phyloP scores from a whole-genome alignment of 1,140 invertebrate species.

The Ips typographus region DNA sequence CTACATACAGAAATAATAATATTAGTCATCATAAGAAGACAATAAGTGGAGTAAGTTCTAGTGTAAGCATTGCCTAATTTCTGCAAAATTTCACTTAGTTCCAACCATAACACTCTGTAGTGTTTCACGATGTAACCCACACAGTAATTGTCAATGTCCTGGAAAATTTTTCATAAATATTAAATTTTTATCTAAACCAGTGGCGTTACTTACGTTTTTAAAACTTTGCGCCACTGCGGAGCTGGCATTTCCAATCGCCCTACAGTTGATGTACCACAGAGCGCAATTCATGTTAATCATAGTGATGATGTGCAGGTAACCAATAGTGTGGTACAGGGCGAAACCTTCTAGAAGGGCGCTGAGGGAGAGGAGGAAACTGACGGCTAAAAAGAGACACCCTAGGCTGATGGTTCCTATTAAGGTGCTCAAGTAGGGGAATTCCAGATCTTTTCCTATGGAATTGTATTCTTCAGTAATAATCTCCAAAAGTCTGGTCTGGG shows the following conservation, averaged over 20 bases:
- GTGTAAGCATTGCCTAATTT: constrained; percentile 63
- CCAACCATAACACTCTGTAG: constrained; percentile 62
- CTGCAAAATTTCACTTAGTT: constrained; percentile 61
- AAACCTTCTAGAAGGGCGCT: constrained; percentile 61
- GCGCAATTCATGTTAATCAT: constrained; percentile 68
- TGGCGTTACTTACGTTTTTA: constrained; percentile 38
- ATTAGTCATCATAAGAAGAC: constrained; percentile 58
- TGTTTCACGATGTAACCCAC: constrained; percentile 57
- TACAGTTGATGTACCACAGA: constrained; percentile 65
- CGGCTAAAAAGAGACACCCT: constrained; percentile 59
- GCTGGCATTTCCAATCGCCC: constrained; percentile 60
- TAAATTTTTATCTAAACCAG: not conserved
- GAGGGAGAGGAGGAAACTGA: constrained; percentile 59
- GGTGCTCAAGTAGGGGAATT: constrained; percentile 60
- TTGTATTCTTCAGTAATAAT: constrained; percentile 9
- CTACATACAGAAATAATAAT: constrained; percentile 50
- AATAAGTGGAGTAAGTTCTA: constrained; percentile 62
- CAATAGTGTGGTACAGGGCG: constrained; percentile 59
- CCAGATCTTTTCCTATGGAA: constrained; percentile 54
- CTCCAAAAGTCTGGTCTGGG: too few relatives aligned
- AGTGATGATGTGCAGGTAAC: constrained; percentile 63
- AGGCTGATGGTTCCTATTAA: constrained; percentile 60
- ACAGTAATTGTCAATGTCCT: constrained; percentile 59
- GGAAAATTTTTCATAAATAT: constrained; percentile 25
- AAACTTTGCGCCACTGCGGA: constrained; percentile 48